Evolutionary conservation across 2,888 invertebrate species (phyloP).

Genomic region (Orchesella flavescens): DNA sequence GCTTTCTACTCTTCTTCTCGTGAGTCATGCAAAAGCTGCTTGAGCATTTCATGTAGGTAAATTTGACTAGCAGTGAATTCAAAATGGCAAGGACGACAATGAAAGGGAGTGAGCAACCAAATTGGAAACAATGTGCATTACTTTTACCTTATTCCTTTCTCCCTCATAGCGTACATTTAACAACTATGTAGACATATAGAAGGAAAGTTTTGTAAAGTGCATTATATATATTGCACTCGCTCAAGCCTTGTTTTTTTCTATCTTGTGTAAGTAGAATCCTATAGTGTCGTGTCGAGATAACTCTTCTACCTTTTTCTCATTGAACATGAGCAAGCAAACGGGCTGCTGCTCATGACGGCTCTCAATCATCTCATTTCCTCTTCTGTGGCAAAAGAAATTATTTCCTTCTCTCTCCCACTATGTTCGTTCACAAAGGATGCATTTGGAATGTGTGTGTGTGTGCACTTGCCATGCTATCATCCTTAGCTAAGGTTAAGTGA

Average conservation of each 20-base stretch:
- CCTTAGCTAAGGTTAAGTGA: neutral
- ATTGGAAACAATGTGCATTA: constrained; percentile 11
- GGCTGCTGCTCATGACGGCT: constrained; percentile 38
- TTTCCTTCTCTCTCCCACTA: constrained; percentile 23
- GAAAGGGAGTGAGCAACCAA: constrained; percentile 11
- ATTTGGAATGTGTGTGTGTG: neutral
- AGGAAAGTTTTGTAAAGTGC: no score
- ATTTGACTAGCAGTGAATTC: no score
- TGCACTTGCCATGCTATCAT: constrained; percentile 5
- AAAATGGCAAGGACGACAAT: no score
- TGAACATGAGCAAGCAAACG: constrained; percentile 12
- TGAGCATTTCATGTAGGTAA: no score
- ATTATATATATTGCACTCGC: no score
- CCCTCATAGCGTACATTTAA: neutral
- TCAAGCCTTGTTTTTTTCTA: no score
- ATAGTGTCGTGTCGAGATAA: neutral
- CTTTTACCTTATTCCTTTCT: no score
- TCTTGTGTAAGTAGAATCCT: neutral
- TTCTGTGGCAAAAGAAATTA: constrained; percentile 22
- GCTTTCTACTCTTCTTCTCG: no score
- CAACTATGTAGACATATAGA: neutral
- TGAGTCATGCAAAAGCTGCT: no score
- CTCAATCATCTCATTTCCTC: constrained; percentile 56
- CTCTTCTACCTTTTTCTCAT: constrained; percentile 3
- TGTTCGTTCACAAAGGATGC: neutral